Percentiles rank a stretch among this genome's conserved stretches.
Evolutionary conservation across 2,888 invertebrate genomes (phyloP).

Genomic region (Ommatoiulus sabulosus): DNA sequence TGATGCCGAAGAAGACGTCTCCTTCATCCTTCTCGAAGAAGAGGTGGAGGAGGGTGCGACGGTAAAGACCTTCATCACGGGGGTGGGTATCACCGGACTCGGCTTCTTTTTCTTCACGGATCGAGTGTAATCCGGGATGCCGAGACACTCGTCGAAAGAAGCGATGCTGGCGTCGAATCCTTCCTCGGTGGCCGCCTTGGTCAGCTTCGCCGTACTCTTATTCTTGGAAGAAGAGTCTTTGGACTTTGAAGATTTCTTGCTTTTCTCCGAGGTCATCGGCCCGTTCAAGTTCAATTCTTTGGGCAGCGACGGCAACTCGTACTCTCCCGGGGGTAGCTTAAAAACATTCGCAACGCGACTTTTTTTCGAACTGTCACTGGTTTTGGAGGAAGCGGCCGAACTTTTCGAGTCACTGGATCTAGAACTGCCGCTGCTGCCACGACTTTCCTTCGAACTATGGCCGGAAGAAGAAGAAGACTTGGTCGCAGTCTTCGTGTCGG

Average conservation of each 20-base stretch:
- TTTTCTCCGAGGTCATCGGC: background rate
- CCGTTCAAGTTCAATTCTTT: too few relatives aligned
- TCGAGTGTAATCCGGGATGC: constrained; percentile 60
- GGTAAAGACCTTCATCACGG: too few relatives aligned
- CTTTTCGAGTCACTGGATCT: background rate
- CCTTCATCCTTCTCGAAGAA: background rate
- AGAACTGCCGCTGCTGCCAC: background rate
- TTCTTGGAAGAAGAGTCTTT: constrained; percentile 25
- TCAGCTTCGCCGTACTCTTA: background rate
- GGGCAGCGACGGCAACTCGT: background rate
- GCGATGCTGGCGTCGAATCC: constrained; percentile 58
- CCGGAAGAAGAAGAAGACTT: too few relatives aligned
- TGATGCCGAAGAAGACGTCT: background rate
- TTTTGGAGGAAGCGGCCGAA: background rate
- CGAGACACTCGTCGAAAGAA: constrained; percentile 62
- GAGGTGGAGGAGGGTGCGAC: background rate
- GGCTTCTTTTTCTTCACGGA: constrained; percentile 28
- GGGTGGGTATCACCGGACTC: background rate
- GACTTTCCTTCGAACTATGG: background rate
- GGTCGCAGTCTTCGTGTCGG: too few relatives aligned
- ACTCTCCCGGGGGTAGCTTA: background rate
- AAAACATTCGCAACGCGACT: background rate
- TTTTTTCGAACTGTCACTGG: background rate
- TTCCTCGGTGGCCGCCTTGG: constrained; percentile 46
- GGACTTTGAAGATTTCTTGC: background rate